These are phyloP conservation scores for Seira ritae DNA, from an alignment of 2,888 invertebrate species.

Conservation along the genomic window DNA sequence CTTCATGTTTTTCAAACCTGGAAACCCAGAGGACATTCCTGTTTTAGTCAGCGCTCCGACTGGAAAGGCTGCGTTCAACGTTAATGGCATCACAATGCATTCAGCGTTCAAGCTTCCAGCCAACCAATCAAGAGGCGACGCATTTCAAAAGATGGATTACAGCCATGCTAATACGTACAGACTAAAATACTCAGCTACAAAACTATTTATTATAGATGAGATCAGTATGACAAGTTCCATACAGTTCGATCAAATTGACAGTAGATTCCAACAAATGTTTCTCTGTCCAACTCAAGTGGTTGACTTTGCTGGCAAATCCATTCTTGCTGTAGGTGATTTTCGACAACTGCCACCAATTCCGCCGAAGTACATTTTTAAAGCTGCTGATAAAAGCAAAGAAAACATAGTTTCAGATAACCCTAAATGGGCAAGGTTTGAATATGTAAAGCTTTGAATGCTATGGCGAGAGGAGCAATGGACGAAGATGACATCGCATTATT, in stretches of 20 bases:
- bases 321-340: constrained; percentile 60
- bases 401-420: too few relatives aligned
- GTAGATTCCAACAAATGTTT: constrained; percentile 34
- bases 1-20: constrained; percentile 33
- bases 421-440: constrained; percentile 33
- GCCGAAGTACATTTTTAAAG: too few relatives aligned
- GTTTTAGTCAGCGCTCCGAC: too few relatives aligned
- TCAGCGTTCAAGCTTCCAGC: constrained; percentile 64
- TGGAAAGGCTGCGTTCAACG: too few relatives aligned
- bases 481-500: constrained; percentile 24
- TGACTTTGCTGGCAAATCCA: constrained; percentile 40
- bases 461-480: constrained; percentile 50
- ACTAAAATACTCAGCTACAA: neutral
- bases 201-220: constrained; percentile 51
- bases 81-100: too few relatives aligned
- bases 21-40: constrained; percentile 21
- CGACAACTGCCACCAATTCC: constrained; percentile 55
- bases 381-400: too few relatives aligned
- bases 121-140: constrained; percentile 5
- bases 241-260: constrained; percentile 38
- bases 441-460: constrained; percentile 50
- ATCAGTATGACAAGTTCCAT: constrained; percentile 34
- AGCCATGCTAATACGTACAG: constrained; percentile 13
- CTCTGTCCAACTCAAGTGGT: neutral
- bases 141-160: neutral